Evolutionary conservation across 2,888 invertebrate genomes (phyloP), one percentile per base, ranked within the genome.

Genomic region (Lithophane socia): DNA sequence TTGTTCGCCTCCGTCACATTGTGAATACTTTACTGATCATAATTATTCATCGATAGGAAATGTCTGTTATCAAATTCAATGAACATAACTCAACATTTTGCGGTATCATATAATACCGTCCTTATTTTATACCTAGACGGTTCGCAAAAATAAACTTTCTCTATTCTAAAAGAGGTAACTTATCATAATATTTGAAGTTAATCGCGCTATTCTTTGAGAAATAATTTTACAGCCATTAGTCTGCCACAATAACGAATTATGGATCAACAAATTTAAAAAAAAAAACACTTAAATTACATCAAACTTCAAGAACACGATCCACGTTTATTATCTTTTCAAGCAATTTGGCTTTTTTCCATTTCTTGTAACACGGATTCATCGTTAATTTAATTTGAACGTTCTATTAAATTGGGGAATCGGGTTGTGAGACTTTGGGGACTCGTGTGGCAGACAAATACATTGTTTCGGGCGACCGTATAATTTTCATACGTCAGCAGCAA

Each of bases 401-500:
- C 69, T 56, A 73, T 73, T 77, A 75, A 86, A 81, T 86, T 73
- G 76, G 71, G 72, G 60, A 68, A 75, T 77, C 42, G 75, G 72
- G 65, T 71, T 63, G 64, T 73, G 66, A 44, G 69, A 42, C 79
- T 73, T 61, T 54, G 54, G 80, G 70, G 79, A 78, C 49, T 84
- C 24, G 69, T 73, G 64, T 68, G 73, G 58, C 65, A 78, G 69
- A 61, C 70, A 73, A 75, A 67, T 60, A 73, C 79, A 80, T 77
- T 83, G 81, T 82, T 83, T 76, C 72, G 72, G 71, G 78, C 74
- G 72, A 60, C 69, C 73, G 78, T 78, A 80, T 79, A 87, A 88
- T 90, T 87, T 86, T 83, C 86, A 88, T 89, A 87, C 80, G 80
- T 82, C 87, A 44, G 72, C 87, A 49, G 64, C 86, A 72, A 81